Conservation (phyloP, 2,888 invertebrate species). For the Geophilus truncorum region DNA sequence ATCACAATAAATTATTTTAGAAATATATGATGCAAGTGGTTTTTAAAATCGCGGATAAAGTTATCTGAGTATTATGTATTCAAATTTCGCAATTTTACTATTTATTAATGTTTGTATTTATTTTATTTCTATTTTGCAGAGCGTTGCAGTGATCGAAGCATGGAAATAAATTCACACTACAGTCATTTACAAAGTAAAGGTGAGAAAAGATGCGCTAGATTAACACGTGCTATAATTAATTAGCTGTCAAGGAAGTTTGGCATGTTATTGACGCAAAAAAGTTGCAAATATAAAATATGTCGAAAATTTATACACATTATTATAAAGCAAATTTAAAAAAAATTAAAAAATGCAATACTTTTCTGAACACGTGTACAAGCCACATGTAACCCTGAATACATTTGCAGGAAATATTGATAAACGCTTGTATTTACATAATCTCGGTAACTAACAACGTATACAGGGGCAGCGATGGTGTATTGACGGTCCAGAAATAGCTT, state of each 20-base stretch:
- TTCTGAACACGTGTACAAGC: neutral
- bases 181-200: slow-evolving; percentile 30
- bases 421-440: neutral
- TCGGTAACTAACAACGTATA: no score
- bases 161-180: slow-evolving; percentile 33
- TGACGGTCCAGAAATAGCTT: no score
- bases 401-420: neutral
- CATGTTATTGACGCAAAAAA: no score
- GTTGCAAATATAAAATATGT: no score
- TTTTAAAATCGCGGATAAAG: neutral
- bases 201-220: no score
- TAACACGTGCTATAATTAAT: no score
- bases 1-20: no score
- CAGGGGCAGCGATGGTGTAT: no score
- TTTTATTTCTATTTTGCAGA: neutral
- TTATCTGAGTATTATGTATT: neutral
- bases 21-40: no score
- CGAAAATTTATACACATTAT: no score
- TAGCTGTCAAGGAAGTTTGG: no score
- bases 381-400: neutral
- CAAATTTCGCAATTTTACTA: neutral
- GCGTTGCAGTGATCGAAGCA: slow-evolving; percentile 3
- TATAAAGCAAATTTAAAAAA: no score
- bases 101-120: neutral
- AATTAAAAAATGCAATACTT: neutral